Evolutionary conservation across 2,113 vertebrate genomes (phyloP), one percentile per base, ranked within the genome.

Genomic region (Eulemur rufifrons): DNA sequence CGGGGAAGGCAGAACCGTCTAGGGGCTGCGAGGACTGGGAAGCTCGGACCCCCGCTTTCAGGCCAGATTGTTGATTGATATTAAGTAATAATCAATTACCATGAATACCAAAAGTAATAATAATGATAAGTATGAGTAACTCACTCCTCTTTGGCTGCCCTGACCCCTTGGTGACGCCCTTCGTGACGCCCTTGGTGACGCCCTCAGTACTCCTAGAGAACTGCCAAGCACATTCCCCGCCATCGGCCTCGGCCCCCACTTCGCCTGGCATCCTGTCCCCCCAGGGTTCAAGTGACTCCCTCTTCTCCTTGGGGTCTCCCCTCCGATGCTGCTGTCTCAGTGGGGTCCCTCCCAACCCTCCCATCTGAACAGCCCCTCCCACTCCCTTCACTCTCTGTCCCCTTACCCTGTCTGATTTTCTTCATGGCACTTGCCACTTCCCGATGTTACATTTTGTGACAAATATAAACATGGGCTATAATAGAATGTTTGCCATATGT

Each of bases 391-490:
- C 45, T 20, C 17, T 71, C 73, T 77, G 23, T n/a, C 54, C n/a
- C 54, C 52, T 20, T 0, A 10, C 37, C n/a, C 45, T 45, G 37
- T 39, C 47, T 7, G 11, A 11, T 27, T 82, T 69, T 59, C 64
- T 92, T 81, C 15, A 2, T 6, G 25, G 56, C 34, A 8, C 5
- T 73, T 27, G 13, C 9, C 15, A 6, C 23, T 34, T 69, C 8
- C 81, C 94, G 1, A 32, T 2, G 13, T 6, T 32, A 4, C 27
- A 1, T 25, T 9, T 27, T 0, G 1, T 39, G 71, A 23, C 39
- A 64, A 17, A 15, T 20, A 45, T 0, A 2, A 21, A 21, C n/a
- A 1, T 8, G 12, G 12, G 37, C 2, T 5, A 6, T 0, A 1
- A 8, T 13, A 8, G 34, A 0, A 25, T 14, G 0, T 2, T 5